Evolutionary conservation across 2,797 vertebrate genomes (phyloP).

Genomic region (Heteromormyrus szaboi): DNA sequence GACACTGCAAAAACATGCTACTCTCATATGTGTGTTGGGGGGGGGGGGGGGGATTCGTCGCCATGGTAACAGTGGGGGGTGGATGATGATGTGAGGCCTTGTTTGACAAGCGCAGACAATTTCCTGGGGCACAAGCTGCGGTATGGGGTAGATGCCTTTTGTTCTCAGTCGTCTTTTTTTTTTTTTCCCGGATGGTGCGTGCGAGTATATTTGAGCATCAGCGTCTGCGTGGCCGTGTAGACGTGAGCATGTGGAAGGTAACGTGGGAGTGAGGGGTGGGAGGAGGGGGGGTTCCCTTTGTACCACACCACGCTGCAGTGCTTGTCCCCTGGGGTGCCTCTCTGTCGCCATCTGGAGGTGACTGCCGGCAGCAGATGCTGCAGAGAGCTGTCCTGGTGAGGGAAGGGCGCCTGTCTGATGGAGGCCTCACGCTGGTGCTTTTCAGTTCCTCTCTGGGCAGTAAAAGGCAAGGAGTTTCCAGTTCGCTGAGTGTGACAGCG

Average conservation of each 20-base stretch:
- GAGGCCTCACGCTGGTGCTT: not conserved
- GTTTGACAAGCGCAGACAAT: not conserved
- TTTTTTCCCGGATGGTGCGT: conserved; percentile 17
- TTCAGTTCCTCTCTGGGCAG: not conserved
- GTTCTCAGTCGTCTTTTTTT: not conserved
- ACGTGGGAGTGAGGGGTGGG: not conserved
- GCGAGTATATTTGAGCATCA: conserved; percentile 18
- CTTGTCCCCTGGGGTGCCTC: conserved; percentile 30
- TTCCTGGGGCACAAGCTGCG: not conserved
- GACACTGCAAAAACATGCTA: conserved; percentile 1
- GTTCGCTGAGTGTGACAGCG: not conserved
- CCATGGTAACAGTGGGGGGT: conserved; percentile 6
- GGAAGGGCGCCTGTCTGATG: not conserved
- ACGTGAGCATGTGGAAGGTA: not conserved
- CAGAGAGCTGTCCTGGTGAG: not conserved
- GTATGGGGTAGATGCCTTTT: not conserved
- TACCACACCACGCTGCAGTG: not conserved
- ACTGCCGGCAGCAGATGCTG: conserved; percentile 33
- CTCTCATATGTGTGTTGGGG: not conserved
- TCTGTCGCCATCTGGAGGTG: conserved; percentile 54
- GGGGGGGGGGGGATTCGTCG: not conserved
- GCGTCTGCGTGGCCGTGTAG: conserved; percentile 15
- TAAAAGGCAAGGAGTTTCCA: not conserved
- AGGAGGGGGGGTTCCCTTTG: not conserved
- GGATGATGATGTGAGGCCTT: conserved; percentile 1